Base-by-base conservation (phyloP, 2,797 vertebrate genomes). In the Pelodytes ibericus region DNA sequence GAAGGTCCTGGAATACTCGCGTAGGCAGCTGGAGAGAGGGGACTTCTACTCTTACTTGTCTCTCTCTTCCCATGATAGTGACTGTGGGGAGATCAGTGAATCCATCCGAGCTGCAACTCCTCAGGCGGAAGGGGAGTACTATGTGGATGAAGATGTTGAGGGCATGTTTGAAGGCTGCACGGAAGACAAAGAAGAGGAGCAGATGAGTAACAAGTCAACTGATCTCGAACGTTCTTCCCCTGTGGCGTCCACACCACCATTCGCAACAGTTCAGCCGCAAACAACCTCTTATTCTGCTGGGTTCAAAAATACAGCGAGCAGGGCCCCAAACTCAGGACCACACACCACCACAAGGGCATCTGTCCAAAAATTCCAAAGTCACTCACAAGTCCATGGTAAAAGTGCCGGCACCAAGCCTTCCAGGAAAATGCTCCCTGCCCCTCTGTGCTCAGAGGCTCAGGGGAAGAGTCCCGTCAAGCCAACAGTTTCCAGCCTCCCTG, bases 31-130 rank as follows among this genome's bases (percentile, higher is more conserved):
- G 39, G 92, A 94, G 36, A 96, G 96, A 72, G 95, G 97, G 2
- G 98, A 99, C 88, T 99, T 99, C 85, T 99, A 99, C 90, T 95
- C 96, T 72, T 99, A 99, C 76, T 88, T 99, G 83, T 98, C 98
- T 7, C 94, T 99, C 74, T 99, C 96, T 68, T 99, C 97, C 69
- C 98, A 99, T 77, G 98, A 99, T 88, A 99, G 97, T 79, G 98
- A 99, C 88, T 99, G 98, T 74, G 98, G 98, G 16, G 98, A 98
- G 81, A 94, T 99, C 81, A 94, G 86, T 74, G 94, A 82, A 83
- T 95, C 92, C 68, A 15, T 86, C 18, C 95, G 97, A 58, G 94
- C 96, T 79, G 93, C 93, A 80, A 94, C 92, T 82, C 90, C 80
- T 80, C 87, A 91, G 16, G 93, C 94, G 0, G 78, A 87, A 74